Percentiles rank a stretch among this genome's conserved stretches.
Conservation (phyloP, 2,888 invertebrate species). For the Clostera curtula region DNA sequence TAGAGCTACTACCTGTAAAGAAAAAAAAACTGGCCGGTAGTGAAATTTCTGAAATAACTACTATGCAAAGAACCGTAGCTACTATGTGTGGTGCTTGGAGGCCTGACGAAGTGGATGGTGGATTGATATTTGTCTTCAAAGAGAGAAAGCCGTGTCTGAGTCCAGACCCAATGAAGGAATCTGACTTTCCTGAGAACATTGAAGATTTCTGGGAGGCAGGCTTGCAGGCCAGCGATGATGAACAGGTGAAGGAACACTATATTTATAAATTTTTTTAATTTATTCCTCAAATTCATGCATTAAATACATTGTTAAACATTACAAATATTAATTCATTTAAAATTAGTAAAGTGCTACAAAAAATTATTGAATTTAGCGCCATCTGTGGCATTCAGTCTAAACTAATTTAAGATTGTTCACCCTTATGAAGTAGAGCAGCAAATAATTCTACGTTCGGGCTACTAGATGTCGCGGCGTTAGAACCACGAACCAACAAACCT, state of each 20-base stretch:
- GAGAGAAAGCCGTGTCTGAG: conserved; percentile 51
- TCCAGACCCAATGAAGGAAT: conserved; percentile 54
- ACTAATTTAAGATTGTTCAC: too few species aligned
- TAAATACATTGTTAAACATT: background rate
- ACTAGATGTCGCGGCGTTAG: too few species aligned
- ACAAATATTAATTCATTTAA: too few species aligned
- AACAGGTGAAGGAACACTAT: conserved; percentile 55
- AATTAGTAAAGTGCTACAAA: too few species aligned
- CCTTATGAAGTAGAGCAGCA: too few species aligned
- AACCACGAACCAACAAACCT: too few species aligned
- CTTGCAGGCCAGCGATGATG: conserved; percentile 30
- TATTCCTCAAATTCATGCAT: background rate
- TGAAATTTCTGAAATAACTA: conserved; percentile 7
- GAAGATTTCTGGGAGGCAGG: conserved; percentile 64
- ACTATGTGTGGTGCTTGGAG: conserved; percentile 72
- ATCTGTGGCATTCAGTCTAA: conserved; percentile 5
- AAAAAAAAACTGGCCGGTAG: conserved; percentile 37
- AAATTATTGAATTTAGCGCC: conserved; percentile 9
- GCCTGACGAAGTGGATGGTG: conserved; percentile 63
- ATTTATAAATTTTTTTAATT: conserved; percentile 1
- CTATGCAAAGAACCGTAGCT: conserved; percentile 54
- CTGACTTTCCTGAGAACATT: conserved; percentile 64
- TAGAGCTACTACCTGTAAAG: conserved; percentile 40
- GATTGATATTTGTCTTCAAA: conserved; percentile 57
- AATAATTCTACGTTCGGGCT: background rate